Evolutionary conservation across 2,888 invertebrate species (phyloP).

Genomic region (Parochlus steinenii): DNA sequence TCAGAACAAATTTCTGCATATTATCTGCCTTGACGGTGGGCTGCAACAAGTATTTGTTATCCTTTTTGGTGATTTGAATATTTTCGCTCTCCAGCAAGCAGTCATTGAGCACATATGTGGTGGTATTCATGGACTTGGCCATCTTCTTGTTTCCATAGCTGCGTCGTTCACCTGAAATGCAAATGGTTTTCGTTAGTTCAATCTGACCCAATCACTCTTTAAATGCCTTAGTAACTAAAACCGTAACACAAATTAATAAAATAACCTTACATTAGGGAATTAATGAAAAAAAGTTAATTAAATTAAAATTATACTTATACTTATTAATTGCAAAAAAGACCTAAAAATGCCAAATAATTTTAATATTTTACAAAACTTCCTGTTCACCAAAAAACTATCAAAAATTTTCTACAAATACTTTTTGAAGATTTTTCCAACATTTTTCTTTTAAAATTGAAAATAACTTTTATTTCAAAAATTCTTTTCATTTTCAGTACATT

Average conservation of each 20-base stretch:
- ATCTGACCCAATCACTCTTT: not conserved
- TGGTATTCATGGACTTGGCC: not conserved
- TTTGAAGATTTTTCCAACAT: not conserved
- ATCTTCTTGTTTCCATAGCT: conserved; percentile 6
- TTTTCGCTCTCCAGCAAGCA: conserved; percentile 33
- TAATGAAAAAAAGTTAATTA: not conserved
- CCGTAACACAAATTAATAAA: too few relatives aligned
- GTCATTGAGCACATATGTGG: conserved; percentile 22
- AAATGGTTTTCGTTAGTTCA: not conserved
- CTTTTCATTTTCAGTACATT: too few relatives aligned
- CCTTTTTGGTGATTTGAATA: conserved; percentile 16
- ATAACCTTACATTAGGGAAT: too few relatives aligned
- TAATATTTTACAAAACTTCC: too few relatives aligned
- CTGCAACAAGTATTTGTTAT: conserved; percentile 12
- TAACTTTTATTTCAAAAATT: too few relatives aligned
- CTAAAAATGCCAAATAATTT: too few relatives aligned
- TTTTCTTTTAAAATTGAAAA: not conserved
- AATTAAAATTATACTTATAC: too few relatives aligned
- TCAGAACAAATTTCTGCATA: conserved; percentile 10
- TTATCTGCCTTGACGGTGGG: conserved; percentile 6
- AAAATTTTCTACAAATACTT: not conserved
- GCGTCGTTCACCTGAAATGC: conserved; percentile 5
- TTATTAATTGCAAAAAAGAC: too few relatives aligned
- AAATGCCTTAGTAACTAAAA: too few relatives aligned
- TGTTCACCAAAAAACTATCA: too few relatives aligned